Evolutionary conservation across 2,888 invertebrate genomes (phyloP), one percentile per base, ranked within the genome.

Genomic region (Caenorhabditis becei): DNA sequence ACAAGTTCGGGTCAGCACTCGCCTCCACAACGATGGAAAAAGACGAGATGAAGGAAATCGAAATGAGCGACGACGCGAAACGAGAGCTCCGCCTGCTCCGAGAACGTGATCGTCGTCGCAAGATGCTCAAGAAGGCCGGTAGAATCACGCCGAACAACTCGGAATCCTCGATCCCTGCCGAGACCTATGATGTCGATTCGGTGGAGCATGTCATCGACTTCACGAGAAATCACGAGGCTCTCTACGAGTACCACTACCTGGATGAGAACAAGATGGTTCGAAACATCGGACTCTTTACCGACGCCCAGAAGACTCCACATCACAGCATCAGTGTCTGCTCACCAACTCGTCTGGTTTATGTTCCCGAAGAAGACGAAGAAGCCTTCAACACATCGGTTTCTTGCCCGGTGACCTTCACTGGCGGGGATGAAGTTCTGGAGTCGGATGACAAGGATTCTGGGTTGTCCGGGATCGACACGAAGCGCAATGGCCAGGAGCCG

Each of bases 231-330:
- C 95, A 96, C 90, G 96, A 97, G 87, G 95, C 96, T 0, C 93
- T 96, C 10, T 95, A 96, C 93, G 95, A 96, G 0, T 96, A 95
- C 92, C 96, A 96, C 92, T 97, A 96, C 91, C 94, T 95, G 91
- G 96, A 96, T 91, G 94, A 95, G 88, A 94, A 95, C 67, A 86
- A 88, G 56, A 81, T 83, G 69, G 65, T 82, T 59, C 72, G 82
- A 44, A 82, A 69, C 18, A 66, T 81, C 53, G 86, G 82, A 18
- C 62, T 87, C 14, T 87, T 87, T 80, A 72, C 75, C 0, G 75
- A 69, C 47, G 32, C 59, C 14, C 44, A 37, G 59, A n/a, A n/a
- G n/a, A n/a, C n/a, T n/a, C n/a, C n/a, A n/a, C 66, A 66, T 20
- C 75, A 65, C n/a, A 24, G 59, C 16, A 41, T n/a, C 20, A 69